These are phyloP conservation scores for Zhuqinia jingwanae DNA, from an alignment of 2,888 invertebrate species.

Conservation along the genomic window DNA sequence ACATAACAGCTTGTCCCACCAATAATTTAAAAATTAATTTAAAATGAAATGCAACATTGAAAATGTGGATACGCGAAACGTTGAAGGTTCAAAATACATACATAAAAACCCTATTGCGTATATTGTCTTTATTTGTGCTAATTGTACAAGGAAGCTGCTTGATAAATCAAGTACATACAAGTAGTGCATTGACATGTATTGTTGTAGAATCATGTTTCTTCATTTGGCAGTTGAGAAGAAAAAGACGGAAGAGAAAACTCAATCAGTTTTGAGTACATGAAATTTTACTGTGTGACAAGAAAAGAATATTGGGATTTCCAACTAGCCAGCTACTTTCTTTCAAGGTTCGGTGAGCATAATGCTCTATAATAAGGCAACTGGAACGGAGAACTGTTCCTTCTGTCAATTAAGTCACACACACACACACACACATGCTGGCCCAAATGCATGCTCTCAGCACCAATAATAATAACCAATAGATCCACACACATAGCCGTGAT, in stretches of 20 bases:
- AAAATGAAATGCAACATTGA: neutral
- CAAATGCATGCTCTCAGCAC: slow-evolving; percentile 1
- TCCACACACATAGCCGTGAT: neutral
- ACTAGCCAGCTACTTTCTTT: slow-evolving; percentile 10
- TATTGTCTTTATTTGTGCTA: too few relatives aligned
- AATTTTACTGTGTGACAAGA: slow-evolving; percentile 32
- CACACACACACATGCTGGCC: neutral
- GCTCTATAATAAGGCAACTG: slow-evolving; percentile 39
- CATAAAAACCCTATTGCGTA: too few relatives aligned
- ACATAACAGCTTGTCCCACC: too few relatives aligned
- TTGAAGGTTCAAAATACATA: slow-evolving; percentile 6
- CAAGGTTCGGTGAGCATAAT: slow-evolving; percentile 58
- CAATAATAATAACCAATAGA: neutral
- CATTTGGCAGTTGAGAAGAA: too few relatives aligned
- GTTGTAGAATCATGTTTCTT: too few relatives aligned
- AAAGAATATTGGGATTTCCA: slow-evolving; percentile 45
- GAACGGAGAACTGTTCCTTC: slow-evolving; percentile 40
- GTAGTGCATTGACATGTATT: too few relatives aligned
- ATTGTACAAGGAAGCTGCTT: too few relatives aligned
- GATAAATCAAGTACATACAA: too few relatives aligned
- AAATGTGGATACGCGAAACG: too few relatives aligned
- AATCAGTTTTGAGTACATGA: slow-evolving; percentile 3
- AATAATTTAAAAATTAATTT: neutral
- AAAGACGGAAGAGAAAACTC: slow-evolving; percentile 24
- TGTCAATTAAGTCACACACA: slow-evolving; percentile 38